phyloP scores from a whole-genome alignment of 2,113 vertebrate genomes.

The Mormyrus iriodes region DNA sequence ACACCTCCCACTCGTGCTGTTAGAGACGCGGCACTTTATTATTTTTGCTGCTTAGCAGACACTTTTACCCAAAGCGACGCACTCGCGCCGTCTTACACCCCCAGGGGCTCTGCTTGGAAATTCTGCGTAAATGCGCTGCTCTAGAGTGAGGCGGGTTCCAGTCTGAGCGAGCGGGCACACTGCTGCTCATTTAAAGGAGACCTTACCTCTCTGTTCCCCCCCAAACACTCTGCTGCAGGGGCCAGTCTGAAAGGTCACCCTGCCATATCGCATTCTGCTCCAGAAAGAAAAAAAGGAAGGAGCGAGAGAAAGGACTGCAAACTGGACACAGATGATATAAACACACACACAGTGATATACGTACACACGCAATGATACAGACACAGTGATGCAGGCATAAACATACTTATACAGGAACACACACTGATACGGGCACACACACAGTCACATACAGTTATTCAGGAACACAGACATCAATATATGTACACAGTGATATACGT shows the following conservation, averaged over 20 bases:
- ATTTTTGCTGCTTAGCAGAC: slow-evolving; percentile 2
- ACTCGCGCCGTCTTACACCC: background rate
- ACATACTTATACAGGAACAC: slow-evolving; percentile 2
- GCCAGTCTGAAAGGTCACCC: slow-evolving; percentile 19
- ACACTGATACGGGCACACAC: background rate
- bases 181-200: background rate
- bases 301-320: background rate
- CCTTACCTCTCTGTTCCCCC: background rate
- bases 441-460: background rate
- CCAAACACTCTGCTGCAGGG: background rate
- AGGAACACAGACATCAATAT: background rate
- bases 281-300: background rate
- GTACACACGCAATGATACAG: slow-evolving; percentile 30
- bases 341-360: background rate
- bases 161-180: background rate
- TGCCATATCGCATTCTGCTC: background rate
- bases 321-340: background rate
- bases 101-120: background rate
- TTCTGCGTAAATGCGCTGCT: background rate
- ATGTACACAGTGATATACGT: slow-evolving; percentile 26
- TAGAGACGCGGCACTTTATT: background rate
- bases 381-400: slow-evolving; percentile 4
- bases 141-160: background rate
- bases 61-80: background rate
- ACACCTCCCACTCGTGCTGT: background rate